Base-by-base conservation (phyloP, 2,888 invertebrate genomes). In the Drosophila flavopinicola region DNA sequence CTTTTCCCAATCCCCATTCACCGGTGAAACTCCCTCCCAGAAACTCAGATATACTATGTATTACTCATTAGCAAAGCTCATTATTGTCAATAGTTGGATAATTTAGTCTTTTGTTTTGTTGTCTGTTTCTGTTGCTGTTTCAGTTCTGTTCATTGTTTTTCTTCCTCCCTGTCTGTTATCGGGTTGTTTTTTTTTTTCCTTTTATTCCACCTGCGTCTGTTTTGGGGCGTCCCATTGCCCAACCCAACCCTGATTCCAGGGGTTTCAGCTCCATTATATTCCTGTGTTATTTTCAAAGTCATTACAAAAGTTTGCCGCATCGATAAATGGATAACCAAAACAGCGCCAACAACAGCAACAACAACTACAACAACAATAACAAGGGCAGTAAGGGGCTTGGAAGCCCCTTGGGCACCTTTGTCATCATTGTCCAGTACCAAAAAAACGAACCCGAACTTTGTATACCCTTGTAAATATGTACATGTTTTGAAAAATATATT, bases 281-380 rank as follows among this genome's bases (percentile, higher is more conserved):
- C 53, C 60, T 75, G 77, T 75, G 75, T 83, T 77, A 75, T 82
- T 85, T 83, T 83, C 75, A 85, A 83, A 83, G 84, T 83, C 85
- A 83, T 83, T 83, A 83, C 84, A 71, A 83, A 83, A 83, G 83
- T 83, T 83, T 85, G 78, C 83, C 79, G 76, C 84, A 79, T 79
- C 83, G 84, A 85, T 85, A 85, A 83, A 83, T 85, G 83, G 80
- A 85, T 83, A 83, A 85, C 80, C 84, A 85, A 83, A 83, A 79
- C 78, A 83, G 72, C 64, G 70, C 38, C 63, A 66, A 29, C 61
- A 57, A 39, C 33, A 44, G 20, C 49, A 51, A 54, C 25, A 63
- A 57, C 38, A 47, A 48, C 38, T 15, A 25, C 27, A 49, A 42
- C 20, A 49, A 45, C 38, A 24, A 25, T 33, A 44, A 33, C n/a